Base-by-base conservation (phyloP, 2,113 vertebrate genomes). In the Elachura formosa region DNA sequence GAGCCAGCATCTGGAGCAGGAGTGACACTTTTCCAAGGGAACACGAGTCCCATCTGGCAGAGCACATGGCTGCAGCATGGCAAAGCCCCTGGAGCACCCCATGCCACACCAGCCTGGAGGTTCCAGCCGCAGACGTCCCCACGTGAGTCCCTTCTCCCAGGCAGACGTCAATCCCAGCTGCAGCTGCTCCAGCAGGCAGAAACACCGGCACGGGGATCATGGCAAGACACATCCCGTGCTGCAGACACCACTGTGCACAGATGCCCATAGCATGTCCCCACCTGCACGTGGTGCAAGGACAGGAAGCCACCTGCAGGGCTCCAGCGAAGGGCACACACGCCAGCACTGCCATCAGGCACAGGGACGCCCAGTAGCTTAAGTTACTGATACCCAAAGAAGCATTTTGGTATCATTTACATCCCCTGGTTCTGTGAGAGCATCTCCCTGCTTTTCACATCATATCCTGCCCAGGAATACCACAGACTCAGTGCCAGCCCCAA, bases 141-240 rank as follows among this genome's bases (percentile, higher is more conserved):
- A 52, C 12, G 0, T 48, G 68, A 91, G 84, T 17, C 55, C 64
- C 38, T 91, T 82, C 48, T 78, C 33, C 54, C 90, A 84, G 68
- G 5, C 61, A 91, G 84, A 64, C 40, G 3, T 56, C 13, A 1
- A n/a, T 48, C 59, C 84, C 11, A 1, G 68, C 81, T 51, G 51
- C 84, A 63, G 66, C 34, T 7, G 3, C 82, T 82, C 69, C 87
- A 58, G 83, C 61, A 69, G 29, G 56, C 0, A 0, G 67, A 17
- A 89, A 72, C 41, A 63, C 26, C 2, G 0, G 64, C 61, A 55
- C 0, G 0, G 51, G 79, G n/a, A 58, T 1, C 6, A 2, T 0
- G 0, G 38, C 0, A 0, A 58, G 51, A 76, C 54, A n/a, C 51
- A 51, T 84, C 69, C 45, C 45, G 9, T 8, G 0, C 80, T 68